Evolutionary conservation across 2,888 invertebrate species (phyloP).

Genomic region (Phaonia tiefii): DNA sequence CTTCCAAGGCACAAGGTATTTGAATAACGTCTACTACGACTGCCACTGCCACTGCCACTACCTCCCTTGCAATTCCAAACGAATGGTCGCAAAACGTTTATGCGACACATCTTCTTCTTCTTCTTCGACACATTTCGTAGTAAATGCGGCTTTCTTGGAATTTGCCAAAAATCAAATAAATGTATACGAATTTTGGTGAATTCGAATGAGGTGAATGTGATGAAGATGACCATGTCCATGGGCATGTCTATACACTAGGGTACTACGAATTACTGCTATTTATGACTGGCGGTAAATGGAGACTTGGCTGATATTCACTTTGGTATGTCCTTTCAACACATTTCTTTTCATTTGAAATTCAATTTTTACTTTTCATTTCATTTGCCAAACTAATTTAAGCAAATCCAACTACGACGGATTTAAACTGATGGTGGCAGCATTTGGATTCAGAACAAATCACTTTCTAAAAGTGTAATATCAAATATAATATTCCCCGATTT

Average conservation of each 20-base stretch:
- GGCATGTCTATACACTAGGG: background rate
- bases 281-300: constrained; percentile 7
- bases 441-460: too few relatives aligned
- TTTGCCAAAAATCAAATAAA: constrained; percentile 72
- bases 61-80: too few relatives aligned
- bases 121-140: constrained; percentile 77
- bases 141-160: constrained; percentile 79
- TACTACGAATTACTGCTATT: background rate
- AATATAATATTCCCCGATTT: too few relatives aligned
- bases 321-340: constrained; percentile 62
- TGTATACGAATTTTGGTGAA: constrained; percentile 51
- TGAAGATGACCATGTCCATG: constrained; percentile 38
- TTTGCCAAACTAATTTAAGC: constrained; percentile 5
- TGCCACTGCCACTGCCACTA: constrained; percentile 27
- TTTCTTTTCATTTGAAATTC: constrained; percentile 40
- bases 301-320: constrained; percentile 50
- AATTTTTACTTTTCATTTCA: background rate
- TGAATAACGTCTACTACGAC: constrained; percentile 38
- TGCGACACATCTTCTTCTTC: constrained; percentile 41
- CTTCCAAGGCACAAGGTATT: background rate
- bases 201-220: constrained; percentile 39
- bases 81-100: constrained; percentile 44
- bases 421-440: too few relatives aligned
- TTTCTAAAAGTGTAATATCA: too few relatives aligned
- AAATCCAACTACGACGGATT: too few relatives aligned